A percentile compares a stretch with the other conserved stretches of the same genome.
Evolutionary conservation across 2,888 invertebrate species (phyloP).

Genomic region (Nowickia ferox): DNA sequence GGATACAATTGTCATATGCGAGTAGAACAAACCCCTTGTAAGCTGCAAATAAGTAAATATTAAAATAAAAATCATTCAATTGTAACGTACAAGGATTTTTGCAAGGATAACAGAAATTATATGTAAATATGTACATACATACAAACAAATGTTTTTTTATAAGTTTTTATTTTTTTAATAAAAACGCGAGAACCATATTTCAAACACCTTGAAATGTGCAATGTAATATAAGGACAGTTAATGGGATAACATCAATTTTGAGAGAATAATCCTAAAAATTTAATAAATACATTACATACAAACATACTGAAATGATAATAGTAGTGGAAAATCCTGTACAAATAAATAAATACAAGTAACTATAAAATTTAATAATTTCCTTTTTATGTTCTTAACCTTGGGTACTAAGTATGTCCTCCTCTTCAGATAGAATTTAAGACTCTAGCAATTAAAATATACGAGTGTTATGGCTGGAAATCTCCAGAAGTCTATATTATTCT

Average conservation of each 20-base stretch:
- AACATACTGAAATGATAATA: no score
- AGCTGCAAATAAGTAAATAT: neutral
- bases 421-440: no score
- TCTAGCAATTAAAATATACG: no score
- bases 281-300: neutral
- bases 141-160: no score
- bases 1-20: slow-evolving; percentile 44
- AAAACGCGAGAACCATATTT: neutral
- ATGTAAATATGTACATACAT: no score
- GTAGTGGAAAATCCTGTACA: no score
- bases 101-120: slow-evolving; percentile 40
- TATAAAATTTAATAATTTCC: neutral
- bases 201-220: neutral
- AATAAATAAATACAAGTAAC: no score
- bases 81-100: slow-evolving; percentile 51
- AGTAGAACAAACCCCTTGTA: neutral
- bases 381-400: no score
- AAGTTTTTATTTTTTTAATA: neutral
- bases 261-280: neutral
- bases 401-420: no score
- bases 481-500: no score
- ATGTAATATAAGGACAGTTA: neutral
- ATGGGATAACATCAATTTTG: neutral
- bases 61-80: slow-evolving; percentile 58
- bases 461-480: no score